Evolutionary conservation across 1,140 invertebrate genomes (phyloP).

Genomic region (Lepidurus arcticus): DNA sequence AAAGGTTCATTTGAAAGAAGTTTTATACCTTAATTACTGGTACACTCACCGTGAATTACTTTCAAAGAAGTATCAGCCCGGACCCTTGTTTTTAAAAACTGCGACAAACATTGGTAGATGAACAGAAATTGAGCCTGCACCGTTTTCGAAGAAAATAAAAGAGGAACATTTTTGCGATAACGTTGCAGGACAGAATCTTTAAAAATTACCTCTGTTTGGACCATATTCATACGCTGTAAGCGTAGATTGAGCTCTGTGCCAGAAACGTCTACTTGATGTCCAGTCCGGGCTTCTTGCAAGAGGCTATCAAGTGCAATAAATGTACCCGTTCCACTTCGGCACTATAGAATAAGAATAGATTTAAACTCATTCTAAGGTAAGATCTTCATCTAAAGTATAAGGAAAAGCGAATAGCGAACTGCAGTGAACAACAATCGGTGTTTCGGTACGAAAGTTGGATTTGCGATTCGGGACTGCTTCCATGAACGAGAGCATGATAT

Average conservation of each 20-base stretch:
- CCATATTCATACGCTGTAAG: slow-evolving; percentile 45
- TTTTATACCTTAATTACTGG: too few species aligned
- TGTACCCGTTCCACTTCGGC: slow-evolving; percentile 50
- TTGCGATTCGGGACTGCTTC: background rate
- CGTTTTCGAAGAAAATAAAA: slow-evolving; percentile 32
- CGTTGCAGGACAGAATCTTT: background rate
- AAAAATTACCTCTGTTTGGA: slow-evolving; percentile 53
- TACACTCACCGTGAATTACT: too few species aligned
- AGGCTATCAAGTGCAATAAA: slow-evolving; percentile 86
- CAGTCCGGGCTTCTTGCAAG: slow-evolving; percentile 55
- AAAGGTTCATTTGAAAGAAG: too few species aligned
- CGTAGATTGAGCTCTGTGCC: slow-evolving; percentile 44
- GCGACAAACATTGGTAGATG: slow-evolving; percentile 44
- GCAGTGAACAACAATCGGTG: slow-evolving; percentile 25
- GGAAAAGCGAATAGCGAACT: slow-evolving; percentile 17
- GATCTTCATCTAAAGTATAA: background rate
- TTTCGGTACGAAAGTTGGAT: background rate
- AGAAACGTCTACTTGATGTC: slow-evolving; percentile 44
- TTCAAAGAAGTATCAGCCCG: background rate
- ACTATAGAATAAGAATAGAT: slow-evolving; percentile 48
- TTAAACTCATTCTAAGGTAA: background rate
- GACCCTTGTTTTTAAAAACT: slow-evolving; percentile 19
- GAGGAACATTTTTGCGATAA: background rate
- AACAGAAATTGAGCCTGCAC: slow-evolving; percentile 52
- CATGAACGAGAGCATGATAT: slow-evolving; percentile 1